phyloP scores from a whole-genome alignment of 2,797 vertebrate species.

The Hypotaenidia okinawae region DNA sequence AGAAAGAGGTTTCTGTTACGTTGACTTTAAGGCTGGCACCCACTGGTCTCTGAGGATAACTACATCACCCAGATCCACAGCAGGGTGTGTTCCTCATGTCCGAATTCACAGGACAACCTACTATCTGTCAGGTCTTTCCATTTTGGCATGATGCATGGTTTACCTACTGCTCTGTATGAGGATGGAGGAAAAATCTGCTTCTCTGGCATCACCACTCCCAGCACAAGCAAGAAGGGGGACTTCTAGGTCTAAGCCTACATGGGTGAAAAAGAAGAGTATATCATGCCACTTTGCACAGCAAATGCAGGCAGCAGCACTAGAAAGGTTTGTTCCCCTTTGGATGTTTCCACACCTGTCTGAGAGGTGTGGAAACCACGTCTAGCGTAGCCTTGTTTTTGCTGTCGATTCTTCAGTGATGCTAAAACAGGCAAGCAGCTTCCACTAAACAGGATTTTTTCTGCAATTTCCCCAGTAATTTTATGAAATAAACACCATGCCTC shows the following conservation, averaged over 20 bases:
- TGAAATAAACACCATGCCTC: not conserved
- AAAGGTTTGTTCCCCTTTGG: not conserved
- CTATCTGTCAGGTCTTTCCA: not conserved
- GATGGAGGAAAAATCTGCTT: not conserved
- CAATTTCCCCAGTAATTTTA: not conserved
- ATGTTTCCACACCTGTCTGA: not conserved
- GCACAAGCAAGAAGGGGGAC: not conserved
- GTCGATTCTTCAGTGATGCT: not conserved
- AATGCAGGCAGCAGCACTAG: not conserved
- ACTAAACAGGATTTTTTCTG: not conserved
- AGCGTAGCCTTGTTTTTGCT: not conserved
- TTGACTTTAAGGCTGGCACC: not conserved
- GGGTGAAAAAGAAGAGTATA: not conserved
- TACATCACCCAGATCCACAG: not conserved
- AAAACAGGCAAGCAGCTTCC: not conserved
- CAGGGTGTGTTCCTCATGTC: not conserved
- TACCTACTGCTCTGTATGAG: not conserved
- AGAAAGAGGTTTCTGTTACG: not conserved
- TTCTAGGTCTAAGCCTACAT: not conserved
- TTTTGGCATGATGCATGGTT: not conserved
- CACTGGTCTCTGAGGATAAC: not conserved
- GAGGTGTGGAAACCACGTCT: not conserved
- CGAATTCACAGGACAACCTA: not conserved
- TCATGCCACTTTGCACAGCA: not conserved
- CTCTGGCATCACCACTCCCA: not conserved